These are phyloP conservation scores for Girardinichthys multiradiatus DNA, from an alignment of 2,113 vertebrate genomes.

Conservation along the genomic window DNA sequence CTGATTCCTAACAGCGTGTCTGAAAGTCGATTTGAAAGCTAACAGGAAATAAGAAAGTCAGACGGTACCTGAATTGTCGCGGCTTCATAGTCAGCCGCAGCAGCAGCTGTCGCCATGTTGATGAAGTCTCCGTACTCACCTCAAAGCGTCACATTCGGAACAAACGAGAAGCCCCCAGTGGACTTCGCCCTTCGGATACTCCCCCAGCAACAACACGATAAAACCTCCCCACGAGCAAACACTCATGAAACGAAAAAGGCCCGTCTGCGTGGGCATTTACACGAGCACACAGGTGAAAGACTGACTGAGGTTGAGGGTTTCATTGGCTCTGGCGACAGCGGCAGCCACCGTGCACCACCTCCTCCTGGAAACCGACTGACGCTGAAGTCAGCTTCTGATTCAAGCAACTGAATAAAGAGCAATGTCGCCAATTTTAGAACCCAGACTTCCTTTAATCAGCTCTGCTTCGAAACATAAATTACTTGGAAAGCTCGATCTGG, in stretches of 20 bases:
- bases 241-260: neutral
- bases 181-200: neutral
- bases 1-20: neutral
- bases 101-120: slow-evolving; percentile 80
- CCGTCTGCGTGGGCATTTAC: neutral
- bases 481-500: neutral
- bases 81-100: slow-evolving; percentile 41
- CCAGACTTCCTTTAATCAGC: neutral
- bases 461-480: neutral
- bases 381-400: neutral
- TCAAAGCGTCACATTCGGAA: neutral
- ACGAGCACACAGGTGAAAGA: neutral
- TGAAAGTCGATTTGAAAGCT: neutral
- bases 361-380: slow-evolving; percentile 9
- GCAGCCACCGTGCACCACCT: slow-evolving; percentile 8
- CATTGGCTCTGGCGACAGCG: neutral
- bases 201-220: neutral
- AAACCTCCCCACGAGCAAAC: neutral
- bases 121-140: slow-evolving; percentile 51
- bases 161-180: neutral
- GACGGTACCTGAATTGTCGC: slow-evolving; percentile 59
- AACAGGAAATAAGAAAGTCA: neutral
- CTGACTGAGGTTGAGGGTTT: slow-evolving; percentile 13
- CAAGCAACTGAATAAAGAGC: neutral
- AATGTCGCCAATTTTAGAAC: too few species aligned